A percentile compares a stretch with the other conserved stretches of the same genome.
phyloP scores from a whole-genome alignment of 2,113 vertebrate genomes.

The Rana temporaria region DNA sequence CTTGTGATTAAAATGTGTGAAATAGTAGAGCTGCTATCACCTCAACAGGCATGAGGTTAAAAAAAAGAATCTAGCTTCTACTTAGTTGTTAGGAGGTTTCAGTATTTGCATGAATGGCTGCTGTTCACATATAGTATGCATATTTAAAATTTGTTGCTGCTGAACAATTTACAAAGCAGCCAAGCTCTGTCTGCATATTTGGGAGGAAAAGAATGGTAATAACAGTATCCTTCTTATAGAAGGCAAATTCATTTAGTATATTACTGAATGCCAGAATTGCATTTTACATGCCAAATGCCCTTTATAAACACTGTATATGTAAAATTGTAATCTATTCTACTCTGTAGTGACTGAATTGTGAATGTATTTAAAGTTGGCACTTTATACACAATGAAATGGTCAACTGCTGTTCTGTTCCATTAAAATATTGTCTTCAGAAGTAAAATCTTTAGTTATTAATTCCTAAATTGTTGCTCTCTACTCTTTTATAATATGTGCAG shows the following conservation, averaged over 20 bases:
- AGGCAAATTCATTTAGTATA: constrained; percentile 41
- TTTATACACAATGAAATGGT: constrained; percentile 28
- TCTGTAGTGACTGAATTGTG: constrained; percentile 23
- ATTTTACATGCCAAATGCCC: constrained; percentile 31
- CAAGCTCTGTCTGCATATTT: neutral
- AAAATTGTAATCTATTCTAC: constrained; percentile 11
- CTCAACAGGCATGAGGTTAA: neutral
- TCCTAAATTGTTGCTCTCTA: neutral
- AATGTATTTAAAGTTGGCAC: constrained; percentile 40
- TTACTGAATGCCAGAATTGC: constrained; percentile 38
- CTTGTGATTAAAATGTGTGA: neutral
- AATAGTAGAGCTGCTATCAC: neutral
- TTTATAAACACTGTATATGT: constrained; percentile 39
- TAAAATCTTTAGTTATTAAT: neutral
- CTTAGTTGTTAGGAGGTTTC: neutral
- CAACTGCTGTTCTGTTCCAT: constrained; percentile 21
- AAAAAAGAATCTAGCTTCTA: neutral
- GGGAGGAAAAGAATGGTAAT: neutral
- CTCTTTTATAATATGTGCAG: neutral
- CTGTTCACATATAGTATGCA: neutral
- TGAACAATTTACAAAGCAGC: neutral
- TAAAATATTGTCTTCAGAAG: constrained; percentile 27
- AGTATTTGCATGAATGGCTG: neutral
- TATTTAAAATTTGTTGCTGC: neutral
- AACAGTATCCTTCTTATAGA: constrained; percentile 46